These are phyloP conservation scores for Lepidochrysops patricia DNA, from an alignment of 2,888 invertebrate species.

Conservation along the genomic window DNA sequence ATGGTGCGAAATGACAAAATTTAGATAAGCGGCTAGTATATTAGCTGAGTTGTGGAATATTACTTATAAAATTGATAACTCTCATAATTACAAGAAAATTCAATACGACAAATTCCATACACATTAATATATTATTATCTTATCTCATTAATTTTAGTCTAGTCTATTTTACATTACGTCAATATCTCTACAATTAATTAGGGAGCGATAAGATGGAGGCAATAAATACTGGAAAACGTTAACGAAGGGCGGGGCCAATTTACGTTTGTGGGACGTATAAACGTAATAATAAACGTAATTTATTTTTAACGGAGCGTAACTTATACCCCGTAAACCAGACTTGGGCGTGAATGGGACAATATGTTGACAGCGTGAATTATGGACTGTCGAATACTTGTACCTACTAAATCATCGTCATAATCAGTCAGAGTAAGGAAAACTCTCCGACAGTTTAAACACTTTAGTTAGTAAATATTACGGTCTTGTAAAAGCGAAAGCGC, in stretches of 20 bases:
- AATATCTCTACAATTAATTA: constrained; percentile 3
- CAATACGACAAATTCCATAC: background rate
- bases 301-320: background rate
- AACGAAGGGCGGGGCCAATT: background rate
- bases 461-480: no score
- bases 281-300: constrained; percentile 1
- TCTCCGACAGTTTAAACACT: no score
- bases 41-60: no score
- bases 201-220: background rate
- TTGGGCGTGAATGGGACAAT: background rate
- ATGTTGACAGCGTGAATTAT: background rate
- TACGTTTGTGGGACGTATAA: background rate
- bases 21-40: no score
- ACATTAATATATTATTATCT: background rate
- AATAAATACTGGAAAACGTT: constrained; percentile 3
- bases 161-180: background rate
- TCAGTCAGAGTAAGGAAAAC: background rate
- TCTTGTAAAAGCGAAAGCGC: no score
- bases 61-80: no score
- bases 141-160: background rate
- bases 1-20: no score
- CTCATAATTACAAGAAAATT: no score
- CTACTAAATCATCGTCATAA: background rate
- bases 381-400: background rate
- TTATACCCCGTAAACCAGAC: background rate